A percentile compares a stretch with the other conserved stretches of the same genome.
phyloP scores from a whole-genome alignment of 2,113 vertebrate genomes.

The Megatriorchis doriae region DNA sequence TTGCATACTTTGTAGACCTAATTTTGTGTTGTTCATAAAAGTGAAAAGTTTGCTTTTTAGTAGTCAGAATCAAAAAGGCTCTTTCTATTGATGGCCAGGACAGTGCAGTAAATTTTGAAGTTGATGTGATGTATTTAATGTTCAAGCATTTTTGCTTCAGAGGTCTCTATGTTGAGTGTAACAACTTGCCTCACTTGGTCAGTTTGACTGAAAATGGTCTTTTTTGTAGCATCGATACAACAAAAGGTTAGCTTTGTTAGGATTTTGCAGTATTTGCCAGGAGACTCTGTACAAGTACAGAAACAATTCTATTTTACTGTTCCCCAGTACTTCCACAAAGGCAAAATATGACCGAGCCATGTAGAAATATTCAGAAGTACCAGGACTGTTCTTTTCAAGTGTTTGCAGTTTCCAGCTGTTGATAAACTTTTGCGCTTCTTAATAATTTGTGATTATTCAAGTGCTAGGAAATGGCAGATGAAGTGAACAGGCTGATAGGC shows the following conservation, averaged over 20 bases:
- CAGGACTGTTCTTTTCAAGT: not conserved
- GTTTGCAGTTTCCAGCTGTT: not conserved
- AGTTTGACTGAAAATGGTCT: not conserved
- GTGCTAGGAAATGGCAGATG: not conserved
- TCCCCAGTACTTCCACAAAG: not conserved
- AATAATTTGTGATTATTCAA: not conserved
- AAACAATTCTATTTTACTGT: not conserved
- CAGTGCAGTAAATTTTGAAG: not conserved
- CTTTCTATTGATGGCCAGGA: not conserved
- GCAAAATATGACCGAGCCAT: not conserved
- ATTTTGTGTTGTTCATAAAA: not conserved
- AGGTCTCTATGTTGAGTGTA: not conserved
- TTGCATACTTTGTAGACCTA: not conserved
- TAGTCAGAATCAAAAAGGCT: not conserved
- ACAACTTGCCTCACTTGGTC: not conserved
- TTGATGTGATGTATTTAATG: not conserved
- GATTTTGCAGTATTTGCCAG: not conserved
- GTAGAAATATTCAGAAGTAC: not conserved
- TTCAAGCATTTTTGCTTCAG: not conserved
- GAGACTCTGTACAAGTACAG: not conserved
- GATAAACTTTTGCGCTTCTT: not conserved
- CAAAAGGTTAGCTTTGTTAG: not conserved
- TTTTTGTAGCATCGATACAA: not conserved
- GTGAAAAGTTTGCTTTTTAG: not conserved
- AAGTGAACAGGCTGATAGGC: not conserved